Evolutionary conservation across 2,113 vertebrate genomes (phyloP), one percentile per base, ranked within the genome.

Genomic region (Eudyptes chrysolophus): DNA sequence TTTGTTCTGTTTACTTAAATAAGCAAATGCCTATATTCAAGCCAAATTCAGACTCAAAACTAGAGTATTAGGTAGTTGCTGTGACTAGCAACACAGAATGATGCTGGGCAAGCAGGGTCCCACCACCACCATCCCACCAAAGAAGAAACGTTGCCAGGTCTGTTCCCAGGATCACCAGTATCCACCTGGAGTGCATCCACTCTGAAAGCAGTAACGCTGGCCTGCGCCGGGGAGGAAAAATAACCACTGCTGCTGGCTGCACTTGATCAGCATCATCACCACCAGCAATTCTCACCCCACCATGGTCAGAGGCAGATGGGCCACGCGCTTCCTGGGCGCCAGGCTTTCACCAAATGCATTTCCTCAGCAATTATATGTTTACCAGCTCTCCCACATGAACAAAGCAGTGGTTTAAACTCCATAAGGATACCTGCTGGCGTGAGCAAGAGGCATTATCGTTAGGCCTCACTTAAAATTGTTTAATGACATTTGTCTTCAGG

Each of bases 301-400:
- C 7, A 3, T 29, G 10, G 40, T 3, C 90, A 76, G 49, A 18
- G 13, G 3, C n/a, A 34, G 62, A 66, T 1, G 0, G 0, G 60
- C 29, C n/a, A 13, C 0, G 0, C 2, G 0, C 17, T 52, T 42
- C 58, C 49, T 7, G 32, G 22, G 30, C 1, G 7, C 20, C 20
- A 40, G 61, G 22, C 34, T 75, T 66, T 69, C 24, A 54, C n/a
- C 72, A 19, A 69, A 52, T 3, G 0, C 24, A 11, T 49, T 22
- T 48, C 55, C 38, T 68, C 16, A 24, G 55, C 36, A 42, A n/a
- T n/a, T 17, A 2, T 1, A 2, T 11, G 60, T 24, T 52, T 68
- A 48, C 49, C 70, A 44, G 20, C 7, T 36, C 60, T 14, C 19
- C 13, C 1, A 0, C 46, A 12, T 0, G 51, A 36, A 80, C 24